Conservation (phyloP, 2,797 vertebrate genomes). For the Coregonus sp. region DNA sequence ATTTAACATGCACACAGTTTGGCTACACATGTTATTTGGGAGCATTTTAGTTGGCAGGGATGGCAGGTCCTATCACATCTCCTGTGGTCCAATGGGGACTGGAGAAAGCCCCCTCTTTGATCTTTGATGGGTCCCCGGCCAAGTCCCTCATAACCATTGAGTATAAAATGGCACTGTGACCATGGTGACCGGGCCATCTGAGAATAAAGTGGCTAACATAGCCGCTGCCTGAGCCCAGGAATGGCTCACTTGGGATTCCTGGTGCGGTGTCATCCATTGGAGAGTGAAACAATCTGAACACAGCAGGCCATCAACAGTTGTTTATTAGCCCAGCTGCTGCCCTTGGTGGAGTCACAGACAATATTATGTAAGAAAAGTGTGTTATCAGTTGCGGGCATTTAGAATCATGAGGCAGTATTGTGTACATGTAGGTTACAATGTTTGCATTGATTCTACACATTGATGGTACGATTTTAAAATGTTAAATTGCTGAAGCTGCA, state of each 20-base stretch:
- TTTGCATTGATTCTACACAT: neutral
- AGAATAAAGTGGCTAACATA: neutral
- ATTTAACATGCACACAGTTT: no score
- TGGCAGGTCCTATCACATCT: neutral
- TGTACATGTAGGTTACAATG: neutral
- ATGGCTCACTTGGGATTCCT: neutral
- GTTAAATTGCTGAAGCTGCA: neutral
- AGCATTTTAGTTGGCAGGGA: neutral
- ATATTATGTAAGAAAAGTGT: neutral
- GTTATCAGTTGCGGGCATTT: neutral
- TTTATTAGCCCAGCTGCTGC: neutral
- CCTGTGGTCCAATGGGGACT: neutral
- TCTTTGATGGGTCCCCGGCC: neutral
- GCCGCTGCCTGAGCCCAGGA: neutral
- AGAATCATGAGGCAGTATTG: neutral
- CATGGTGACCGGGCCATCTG: conserved; percentile 2
- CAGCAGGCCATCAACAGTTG: neutral
- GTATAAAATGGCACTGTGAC: conserved; percentile 7
- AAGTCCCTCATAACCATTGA: neutral
- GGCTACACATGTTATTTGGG: no score
- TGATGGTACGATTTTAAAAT: neutral
- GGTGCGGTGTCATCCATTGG: neutral
- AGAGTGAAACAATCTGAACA: neutral
- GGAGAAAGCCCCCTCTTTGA: neutral
- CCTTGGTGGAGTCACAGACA: neutral